A percentile compares a stretch with the other conserved stretches of the same genome.
phyloP scores from a whole-genome alignment of 2,797 vertebrate species.

The Crenuchus spilurus region DNA sequence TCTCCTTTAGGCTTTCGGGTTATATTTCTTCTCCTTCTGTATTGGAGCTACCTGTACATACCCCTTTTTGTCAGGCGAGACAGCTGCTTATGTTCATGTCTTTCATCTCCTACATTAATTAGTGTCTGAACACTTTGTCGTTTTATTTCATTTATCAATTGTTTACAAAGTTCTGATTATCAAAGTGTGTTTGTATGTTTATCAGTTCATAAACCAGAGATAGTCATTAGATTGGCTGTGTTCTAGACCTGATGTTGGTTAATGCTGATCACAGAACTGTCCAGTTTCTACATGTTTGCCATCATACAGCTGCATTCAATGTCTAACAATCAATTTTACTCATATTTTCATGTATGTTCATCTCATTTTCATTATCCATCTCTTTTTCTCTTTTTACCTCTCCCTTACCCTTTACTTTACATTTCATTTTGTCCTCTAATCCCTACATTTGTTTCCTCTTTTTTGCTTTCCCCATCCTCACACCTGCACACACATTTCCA shows the following conservation, averaged over 20 bases:
- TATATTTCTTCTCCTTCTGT: background rate
- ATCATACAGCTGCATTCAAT: constrained; percentile 7
- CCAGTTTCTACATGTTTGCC: background rate
- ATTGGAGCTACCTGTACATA: background rate
- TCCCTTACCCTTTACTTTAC: background rate
- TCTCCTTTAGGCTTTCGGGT: constrained; percentile 1
- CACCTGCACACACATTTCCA: background rate
- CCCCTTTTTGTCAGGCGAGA: background rate
- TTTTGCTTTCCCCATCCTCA: background rate
- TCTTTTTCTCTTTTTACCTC: background rate
- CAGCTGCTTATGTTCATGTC: background rate
- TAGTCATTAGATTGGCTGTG: background rate
- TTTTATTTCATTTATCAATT: too few species aligned
- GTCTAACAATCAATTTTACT: constrained; percentile 22
- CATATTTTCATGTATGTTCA: constrained; percentile 26
- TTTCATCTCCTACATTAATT: background rate
- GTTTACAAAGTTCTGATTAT: too few species aligned
- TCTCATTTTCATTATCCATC: constrained; percentile 14
- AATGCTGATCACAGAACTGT: background rate
- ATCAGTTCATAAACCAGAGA: background rate
- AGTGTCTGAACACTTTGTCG: background rate
- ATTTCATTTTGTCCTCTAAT: constrained; percentile 1
- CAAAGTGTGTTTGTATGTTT: too few species aligned
- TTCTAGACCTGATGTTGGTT: background rate
- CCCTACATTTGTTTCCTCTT: background rate